Base-by-base conservation (phyloP, 1,140 invertebrate species). In the Drosophila nasuta region DNA sequence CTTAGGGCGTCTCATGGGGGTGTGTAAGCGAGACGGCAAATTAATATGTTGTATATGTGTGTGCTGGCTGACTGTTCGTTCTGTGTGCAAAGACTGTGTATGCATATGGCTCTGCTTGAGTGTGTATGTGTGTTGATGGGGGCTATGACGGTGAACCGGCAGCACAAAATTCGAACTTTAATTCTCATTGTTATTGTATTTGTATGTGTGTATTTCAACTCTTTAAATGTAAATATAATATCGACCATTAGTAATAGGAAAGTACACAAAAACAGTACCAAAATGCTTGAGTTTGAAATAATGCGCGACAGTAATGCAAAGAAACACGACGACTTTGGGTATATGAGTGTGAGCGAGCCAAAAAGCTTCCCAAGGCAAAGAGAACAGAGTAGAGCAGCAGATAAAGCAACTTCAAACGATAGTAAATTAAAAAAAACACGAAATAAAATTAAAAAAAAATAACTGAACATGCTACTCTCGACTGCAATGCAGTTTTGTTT, bases 61-160 rank as follows among this genome's bases (percentile, higher is more conserved):
- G 20, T 58, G 28, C 43, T 70, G 20, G 51, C 10, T 75, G 58
- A 46, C 59, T 58, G 59, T 62, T 54, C 30, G 59, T 62, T 45
- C 30, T 48, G 60, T 48, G 60, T 73, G 52, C 56, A 74, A 69
- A 62, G 58, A 59, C 70, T 43, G 13, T 28, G 52, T 25, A 63
- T 20, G 48, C 57, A 59, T 73, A 60, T 17, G 11, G 25, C 10
- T 57, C 7, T 28, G 33, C 11, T 2, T 45, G 20, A 11, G 3
- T 38, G 10, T 59, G 43, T 48, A 15, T 45, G 43, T 71, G 70
- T 86, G 57, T 82, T 79, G 58, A 73, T 76, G 82, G 79, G 79
- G 76, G 72, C 72, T 79, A 82, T 77, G 82, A 86, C 80, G 75
- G 75, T 82, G 87, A 87, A 88, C 83, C 83, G 83, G 83, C 83